Conservation (phyloP, 2,888 invertebrate species). For the Notocelia uddmanniana region DNA sequence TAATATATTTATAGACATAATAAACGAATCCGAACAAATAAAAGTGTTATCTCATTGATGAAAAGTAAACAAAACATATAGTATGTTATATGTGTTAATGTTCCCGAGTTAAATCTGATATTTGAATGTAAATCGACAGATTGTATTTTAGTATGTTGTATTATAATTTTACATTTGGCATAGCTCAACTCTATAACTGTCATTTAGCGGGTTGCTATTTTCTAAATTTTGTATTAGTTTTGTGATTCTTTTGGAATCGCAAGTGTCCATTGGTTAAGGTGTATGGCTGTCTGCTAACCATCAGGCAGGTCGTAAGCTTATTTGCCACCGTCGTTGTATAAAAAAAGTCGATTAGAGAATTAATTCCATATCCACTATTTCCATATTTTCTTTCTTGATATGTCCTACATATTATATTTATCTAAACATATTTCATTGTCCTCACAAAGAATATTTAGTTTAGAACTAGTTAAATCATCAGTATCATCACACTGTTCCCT, state of each 20-base stretch:
- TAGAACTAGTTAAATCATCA: background rate
- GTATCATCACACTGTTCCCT: background rate
- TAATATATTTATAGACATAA: background rate
- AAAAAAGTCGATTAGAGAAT: background rate
- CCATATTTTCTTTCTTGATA: background rate
- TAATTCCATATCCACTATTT: background rate
- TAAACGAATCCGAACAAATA: too few relatives aligned
- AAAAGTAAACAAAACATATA: background rate
- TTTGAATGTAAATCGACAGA: constrained; percentile 16
- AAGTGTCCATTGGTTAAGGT: too few relatives aligned
- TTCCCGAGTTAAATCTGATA: background rate
- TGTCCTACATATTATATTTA: too few relatives aligned
- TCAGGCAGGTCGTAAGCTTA: too few relatives aligned
- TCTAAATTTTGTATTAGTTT: background rate
- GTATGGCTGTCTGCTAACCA: too few relatives aligned
- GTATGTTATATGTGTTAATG: background rate
- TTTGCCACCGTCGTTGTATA: too few relatives aligned
- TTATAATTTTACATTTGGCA: background rate
- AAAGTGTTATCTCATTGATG: too few relatives aligned
- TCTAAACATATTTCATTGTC: background rate
- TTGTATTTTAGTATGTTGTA: background rate
- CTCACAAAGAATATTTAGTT: background rate
- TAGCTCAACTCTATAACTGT: constrained; percentile 12
- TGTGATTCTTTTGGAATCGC: too few relatives aligned
- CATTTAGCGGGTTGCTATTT: background rate